Evolutionary conservation across 92 coral and sea anemone species (phyloP), one percentile per base, ranked within the genome.

Genomic region (Paramuricea clavata): DNA sequence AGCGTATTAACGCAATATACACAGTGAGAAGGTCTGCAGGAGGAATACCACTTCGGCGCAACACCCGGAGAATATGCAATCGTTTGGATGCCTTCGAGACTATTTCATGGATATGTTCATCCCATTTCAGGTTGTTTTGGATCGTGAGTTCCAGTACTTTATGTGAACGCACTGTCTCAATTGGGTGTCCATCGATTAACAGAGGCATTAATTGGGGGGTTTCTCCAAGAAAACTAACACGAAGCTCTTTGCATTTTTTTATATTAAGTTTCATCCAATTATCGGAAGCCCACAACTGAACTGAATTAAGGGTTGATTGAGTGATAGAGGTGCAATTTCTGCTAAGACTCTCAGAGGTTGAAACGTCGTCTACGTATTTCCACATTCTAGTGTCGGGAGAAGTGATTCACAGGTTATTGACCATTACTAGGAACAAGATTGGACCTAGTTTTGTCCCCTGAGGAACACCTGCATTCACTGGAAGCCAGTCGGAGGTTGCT

Each of bases 381-480:
- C 89, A 61, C 50, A 85, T 67, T 47, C 81, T 85, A 6, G 68
- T 77, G 8, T 77, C 49, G 12, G 82, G 69, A n/a, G 88, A 64
- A 57, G 64, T 16, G 44, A 35, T 84, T 25, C 81, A 26, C 72
- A 84, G 57, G 71, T 84, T 52, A 31, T 83, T 83, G 12, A 83
- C 56, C 88, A 72, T 34, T 34, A 73, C 30, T 15, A 73, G 78
- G 56, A 73, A 73, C 35, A 83, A 69, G 0, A 85, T 72, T 57
- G 81, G 88, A 15, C 73, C 88, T 22, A 74, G 26, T 34, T 84
- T 84, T 13, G 56, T 71, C 28, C 81, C 70, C 34, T 74, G 70
- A 68, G 88, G 90, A 64, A 89, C 89, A 15, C 87, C 89, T 3
- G 89, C 89, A 0, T n/a, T 85, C 9, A 10, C n/a, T n/a, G n/a